phyloP scores from a whole-genome alignment of 1,140 invertebrate genomes.

The Monomorium pharaonis region DNA sequence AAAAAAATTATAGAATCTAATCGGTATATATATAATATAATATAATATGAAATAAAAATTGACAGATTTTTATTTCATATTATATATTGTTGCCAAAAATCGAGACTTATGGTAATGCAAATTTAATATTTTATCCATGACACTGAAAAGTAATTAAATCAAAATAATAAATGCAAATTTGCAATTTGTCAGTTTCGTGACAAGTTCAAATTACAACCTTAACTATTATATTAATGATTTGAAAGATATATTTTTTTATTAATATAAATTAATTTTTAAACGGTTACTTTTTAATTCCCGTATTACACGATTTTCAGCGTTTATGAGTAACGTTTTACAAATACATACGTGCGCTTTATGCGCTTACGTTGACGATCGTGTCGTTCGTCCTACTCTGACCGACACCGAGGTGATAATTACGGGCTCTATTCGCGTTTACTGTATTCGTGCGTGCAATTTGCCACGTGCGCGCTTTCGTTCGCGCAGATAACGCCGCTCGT shows the following conservation, averaged over 20 bases:
- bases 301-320: slow-evolving; percentile 26
- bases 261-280: slow-evolving; percentile 76
- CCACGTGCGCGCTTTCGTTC: slow-evolving; percentile 76
- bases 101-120: neutral
- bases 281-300: slow-evolving; percentile 74
- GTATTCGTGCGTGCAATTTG: slow-evolving; percentile 77
- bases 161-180: neutral
- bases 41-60: neutral
- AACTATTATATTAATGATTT: too few species aligned
- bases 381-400: slow-evolving; percentile 52
- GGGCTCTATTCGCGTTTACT: slow-evolving; percentile 80
- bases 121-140: neutral
- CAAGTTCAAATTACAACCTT: too few species aligned
- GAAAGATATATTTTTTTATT: slow-evolving; percentile 50
- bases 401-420: slow-evolving; percentile 83
- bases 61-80: too few species aligned
- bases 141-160: neutral
- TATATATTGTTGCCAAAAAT: neutral
- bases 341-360: slow-evolving; percentile 46
- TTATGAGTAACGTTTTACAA: slow-evolving; percentile 8
- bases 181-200: neutral
- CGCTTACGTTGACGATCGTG: slow-evolving; percentile 60
- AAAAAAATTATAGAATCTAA: neutral
- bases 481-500: slow-evolving; percentile 73
- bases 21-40: neutral